Conservation (phyloP, 35 echinoderm and acorn worm genomes). For the Heliocidaris erythrogramma region DNA sequence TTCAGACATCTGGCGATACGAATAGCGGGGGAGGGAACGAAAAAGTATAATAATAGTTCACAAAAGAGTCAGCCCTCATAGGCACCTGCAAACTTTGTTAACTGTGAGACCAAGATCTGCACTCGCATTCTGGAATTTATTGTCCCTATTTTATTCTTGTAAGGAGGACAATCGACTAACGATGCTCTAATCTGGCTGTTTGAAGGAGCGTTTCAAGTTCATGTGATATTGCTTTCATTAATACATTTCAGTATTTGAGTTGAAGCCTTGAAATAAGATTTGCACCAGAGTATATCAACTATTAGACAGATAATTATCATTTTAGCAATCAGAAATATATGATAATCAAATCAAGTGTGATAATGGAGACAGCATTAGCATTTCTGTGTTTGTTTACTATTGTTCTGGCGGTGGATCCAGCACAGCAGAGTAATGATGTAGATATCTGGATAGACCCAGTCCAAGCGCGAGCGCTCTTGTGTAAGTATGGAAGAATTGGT, state of each 20-base stretch:
- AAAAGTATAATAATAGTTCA: slow-evolving; percentile 2
- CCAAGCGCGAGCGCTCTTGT: not conserved
- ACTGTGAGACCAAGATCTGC: not conserved
- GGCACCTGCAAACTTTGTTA: not conserved
- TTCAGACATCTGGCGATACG: not conserved
- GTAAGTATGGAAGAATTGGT: not conserved
- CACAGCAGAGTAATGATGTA: not conserved
- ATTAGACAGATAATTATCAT: too few species aligned
- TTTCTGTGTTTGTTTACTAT: not conserved
- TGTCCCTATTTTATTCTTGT: not conserved
- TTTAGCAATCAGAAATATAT: not conserved
- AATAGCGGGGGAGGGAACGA: not conserved
- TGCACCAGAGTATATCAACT: not conserved
- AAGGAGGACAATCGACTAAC: not conserved
- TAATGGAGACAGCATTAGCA: not conserved
- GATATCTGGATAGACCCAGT: not conserved
- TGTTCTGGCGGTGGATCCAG: not conserved
- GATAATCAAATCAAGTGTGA: not conserved
- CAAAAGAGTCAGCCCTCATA: not conserved
- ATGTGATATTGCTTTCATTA: not conserved
- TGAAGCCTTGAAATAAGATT: not conserved
- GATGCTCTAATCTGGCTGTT: not conserved
- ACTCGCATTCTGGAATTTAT: not conserved
- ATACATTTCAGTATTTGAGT: not conserved
- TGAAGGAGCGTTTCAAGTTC: not conserved